Percentiles rank a stretch among this genome's conserved stretches.
These are phyloP conservation scores for Paguma larvata DNA, from an alignment of 2,797 vertebrate species.

Conservation along the genomic window DNA sequence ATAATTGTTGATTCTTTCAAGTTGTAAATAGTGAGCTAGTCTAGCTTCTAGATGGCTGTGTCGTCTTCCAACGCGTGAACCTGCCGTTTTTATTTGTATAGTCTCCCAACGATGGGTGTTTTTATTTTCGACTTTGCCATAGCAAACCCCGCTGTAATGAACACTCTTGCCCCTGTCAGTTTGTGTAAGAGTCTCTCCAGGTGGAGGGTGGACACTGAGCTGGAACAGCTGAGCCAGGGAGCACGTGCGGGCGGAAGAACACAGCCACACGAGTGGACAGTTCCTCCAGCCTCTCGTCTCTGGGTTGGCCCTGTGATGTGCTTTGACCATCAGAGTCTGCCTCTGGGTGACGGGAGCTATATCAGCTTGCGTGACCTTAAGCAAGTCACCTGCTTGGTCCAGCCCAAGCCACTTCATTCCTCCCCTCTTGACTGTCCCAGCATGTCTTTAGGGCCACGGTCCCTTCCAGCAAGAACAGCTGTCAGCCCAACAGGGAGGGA, in stretches of 20 bases:
- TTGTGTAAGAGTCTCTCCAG: neutral
- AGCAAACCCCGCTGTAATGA: neutral
- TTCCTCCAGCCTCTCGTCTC: rapidly evolving
- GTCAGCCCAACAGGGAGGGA: neutral
- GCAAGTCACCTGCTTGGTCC: neutral
- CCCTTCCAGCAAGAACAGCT: neutral
- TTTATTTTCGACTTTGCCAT: neutral
- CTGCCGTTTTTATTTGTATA: too few species aligned
- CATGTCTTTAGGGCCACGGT: neutral
- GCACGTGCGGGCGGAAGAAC: rapidly evolving
- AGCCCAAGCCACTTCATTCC: neutral
- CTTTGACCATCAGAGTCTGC: neutral
- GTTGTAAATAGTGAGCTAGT: neutral
- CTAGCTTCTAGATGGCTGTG: neutral
- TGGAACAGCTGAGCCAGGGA: rapidly evolving
- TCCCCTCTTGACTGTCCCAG: neutral
- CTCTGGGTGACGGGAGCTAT: too few species aligned
- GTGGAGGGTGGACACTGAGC: rapidly evolving
- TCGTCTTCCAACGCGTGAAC: neutral
- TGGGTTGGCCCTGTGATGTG: neutral
- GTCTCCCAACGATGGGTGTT: neutral
- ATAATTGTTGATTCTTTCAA: neutral
- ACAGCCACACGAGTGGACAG: rapidly evolving
- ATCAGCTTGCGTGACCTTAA: neutral
- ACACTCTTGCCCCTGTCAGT: neutral